Evolutionary conservation across 1,140 invertebrate genomes (phyloP).

Genomic region (Goniozus legneri): DNA sequence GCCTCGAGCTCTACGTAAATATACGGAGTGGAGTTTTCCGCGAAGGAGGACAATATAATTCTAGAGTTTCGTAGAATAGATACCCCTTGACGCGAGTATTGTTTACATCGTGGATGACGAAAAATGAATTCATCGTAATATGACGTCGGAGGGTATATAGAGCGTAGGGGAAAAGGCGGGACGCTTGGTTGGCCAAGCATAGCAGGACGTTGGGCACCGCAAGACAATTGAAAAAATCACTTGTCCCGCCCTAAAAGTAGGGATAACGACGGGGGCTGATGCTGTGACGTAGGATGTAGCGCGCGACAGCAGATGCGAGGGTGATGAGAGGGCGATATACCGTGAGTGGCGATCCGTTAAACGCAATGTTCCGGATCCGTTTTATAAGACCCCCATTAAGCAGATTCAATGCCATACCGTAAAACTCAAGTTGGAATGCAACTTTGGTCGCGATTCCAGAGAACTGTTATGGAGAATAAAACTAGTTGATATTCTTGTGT

Average conservation of each 20-base stretch:
- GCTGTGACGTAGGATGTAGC: slow-evolving; percentile 19
- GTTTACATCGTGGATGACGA: too few relatives aligned
- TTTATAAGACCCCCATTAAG: too few relatives aligned
- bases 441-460: too few relatives aligned
- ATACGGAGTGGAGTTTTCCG: too few relatives aligned
- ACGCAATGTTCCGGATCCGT: slow-evolving; percentile 41
- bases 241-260: slow-evolving; percentile 46
- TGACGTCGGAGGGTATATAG: slow-evolving; percentile 12
- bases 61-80: too few relatives aligned
- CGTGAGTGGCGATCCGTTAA: slow-evolving; percentile 40
- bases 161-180: slow-evolving; percentile 35
- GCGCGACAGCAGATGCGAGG: slow-evolving; percentile 17
- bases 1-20: too few relatives aligned
- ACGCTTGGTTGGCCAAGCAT: slow-evolving; percentile 49
- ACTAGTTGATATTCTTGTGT: too few relatives aligned
- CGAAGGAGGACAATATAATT: too few relatives aligned
- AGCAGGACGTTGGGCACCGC: slow-evolving; percentile 27
- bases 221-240: slow-evolving; percentile 54
- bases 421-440: too few relatives aligned
- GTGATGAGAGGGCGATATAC: slow-evolving; percentile 28
- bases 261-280: slow-evolving; percentile 4
- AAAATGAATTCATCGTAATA: slow-evolving; percentile 21
- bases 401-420: too few relatives aligned
- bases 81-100: too few relatives aligned
- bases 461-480: too few relatives aligned